Evolutionary conservation across 2,113 vertebrate genomes (phyloP).

Genomic region (Datnioides undecimradiatus): DNA sequence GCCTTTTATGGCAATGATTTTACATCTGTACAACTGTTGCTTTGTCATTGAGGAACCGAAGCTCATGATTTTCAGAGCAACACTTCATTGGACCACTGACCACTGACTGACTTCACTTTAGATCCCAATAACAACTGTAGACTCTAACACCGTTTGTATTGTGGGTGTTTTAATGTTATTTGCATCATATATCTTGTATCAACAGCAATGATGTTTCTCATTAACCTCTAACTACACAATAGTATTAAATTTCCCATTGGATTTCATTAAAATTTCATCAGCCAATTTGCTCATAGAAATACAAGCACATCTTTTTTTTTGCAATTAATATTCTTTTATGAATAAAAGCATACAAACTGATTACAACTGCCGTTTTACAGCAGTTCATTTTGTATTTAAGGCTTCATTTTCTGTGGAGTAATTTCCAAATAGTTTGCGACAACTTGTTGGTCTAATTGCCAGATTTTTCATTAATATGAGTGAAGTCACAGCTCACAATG

Average conservation of each 20-base stretch:
- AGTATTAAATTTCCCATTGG: constrained; percentile 4
- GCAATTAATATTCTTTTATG: background rate
- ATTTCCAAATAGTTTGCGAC: constrained; percentile 19
- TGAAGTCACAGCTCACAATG: constrained; percentile 23
- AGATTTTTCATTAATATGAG: constrained; percentile 38
- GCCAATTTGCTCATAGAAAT: constrained; percentile 2
- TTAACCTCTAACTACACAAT: background rate
- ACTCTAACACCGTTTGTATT: background rate
- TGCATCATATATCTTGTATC: background rate
- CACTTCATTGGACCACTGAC: background rate
- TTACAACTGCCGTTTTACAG: constrained; percentile 19
- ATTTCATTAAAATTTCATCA: constrained; percentile 40
- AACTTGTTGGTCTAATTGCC: constrained; percentile 44
- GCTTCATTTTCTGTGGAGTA: constrained; percentile 1
- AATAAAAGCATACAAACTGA: background rate
- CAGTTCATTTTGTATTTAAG: background rate
- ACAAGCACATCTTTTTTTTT: constrained; percentile 24
- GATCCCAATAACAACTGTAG: background rate
- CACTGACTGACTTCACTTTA: background rate
- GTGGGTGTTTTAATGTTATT: background rate
- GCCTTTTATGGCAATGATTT: background rate
- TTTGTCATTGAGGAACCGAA: background rate
- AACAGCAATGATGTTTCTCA: constrained; percentile 1
- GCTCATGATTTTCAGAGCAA: background rate
- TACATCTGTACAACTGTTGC: constrained; percentile 7